These are phyloP conservation scores for Nephotettix cincticeps DNA, from an alignment of 1,140 invertebrate genomes.

Conservation along the genomic window DNA sequence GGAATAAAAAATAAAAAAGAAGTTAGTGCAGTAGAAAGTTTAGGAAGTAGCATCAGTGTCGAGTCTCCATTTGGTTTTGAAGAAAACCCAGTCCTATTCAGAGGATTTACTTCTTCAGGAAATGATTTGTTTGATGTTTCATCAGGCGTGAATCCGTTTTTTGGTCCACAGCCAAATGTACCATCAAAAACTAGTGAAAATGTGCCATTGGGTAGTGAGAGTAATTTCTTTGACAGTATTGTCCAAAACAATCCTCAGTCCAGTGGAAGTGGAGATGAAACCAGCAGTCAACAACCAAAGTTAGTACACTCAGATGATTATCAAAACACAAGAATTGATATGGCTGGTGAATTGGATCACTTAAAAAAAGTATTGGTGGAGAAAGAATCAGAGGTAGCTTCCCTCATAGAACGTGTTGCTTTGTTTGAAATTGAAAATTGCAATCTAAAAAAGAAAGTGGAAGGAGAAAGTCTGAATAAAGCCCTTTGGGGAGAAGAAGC, in stretches of 20 bases:
- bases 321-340: too few relatives aligned
- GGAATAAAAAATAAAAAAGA: background rate
- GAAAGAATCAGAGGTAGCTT: background rate
- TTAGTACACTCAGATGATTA: too few relatives aligned
- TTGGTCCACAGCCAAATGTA: too few relatives aligned
- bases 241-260: too few relatives aligned
- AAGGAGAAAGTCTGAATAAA: background rate
- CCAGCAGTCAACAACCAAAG: too few relatives aligned
- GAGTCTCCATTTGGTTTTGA: background rate
- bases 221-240: too few relatives aligned
- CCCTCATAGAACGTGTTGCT: background rate
- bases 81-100: background rate
- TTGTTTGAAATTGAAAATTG: background rate
- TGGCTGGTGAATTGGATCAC: too few relatives aligned
- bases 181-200: too few relatives aligned
- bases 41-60: background rate
- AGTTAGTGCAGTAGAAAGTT: background rate
- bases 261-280: too few relatives aligned
- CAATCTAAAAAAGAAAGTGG: background rate
- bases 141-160: background rate
- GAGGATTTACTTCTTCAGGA: conserved; percentile 4
- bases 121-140: background rate
- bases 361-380: background rate
- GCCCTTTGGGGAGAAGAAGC: background rate
- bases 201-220: too few relatives aligned